Conservation (phyloP, 2,797 vertebrate species). For the Chelon labrosus region DNA sequence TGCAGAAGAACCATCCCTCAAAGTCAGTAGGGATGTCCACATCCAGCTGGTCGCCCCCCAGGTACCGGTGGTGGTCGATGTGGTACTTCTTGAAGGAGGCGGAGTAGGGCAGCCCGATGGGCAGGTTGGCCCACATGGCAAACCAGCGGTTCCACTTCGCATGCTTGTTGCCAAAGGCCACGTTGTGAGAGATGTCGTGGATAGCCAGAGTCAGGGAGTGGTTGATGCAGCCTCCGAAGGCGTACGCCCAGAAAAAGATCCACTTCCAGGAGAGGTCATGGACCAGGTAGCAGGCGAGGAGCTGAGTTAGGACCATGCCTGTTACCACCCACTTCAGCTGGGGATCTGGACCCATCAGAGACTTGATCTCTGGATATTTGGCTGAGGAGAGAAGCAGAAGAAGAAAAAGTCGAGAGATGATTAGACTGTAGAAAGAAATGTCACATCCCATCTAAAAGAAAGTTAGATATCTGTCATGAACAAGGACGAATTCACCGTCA, state of each 20-base stretch:
- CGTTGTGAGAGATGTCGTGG: conserved; percentile 98
- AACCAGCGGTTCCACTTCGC: conserved; percentile 94
- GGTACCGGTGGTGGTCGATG: conserved; percentile 97
- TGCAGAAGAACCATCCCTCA: conserved; percentile 98
- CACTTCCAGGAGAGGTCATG: conserved; percentile 93
- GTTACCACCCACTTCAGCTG: conserved; percentile 95
- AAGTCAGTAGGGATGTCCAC: conserved; percentile 94
- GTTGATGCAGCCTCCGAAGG: conserved; percentile 95
- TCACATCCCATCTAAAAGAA: too few species aligned
- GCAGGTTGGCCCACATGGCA: conserved; percentile 96
- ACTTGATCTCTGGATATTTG: conserved; percentile 97
- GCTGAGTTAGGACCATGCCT: conserved; percentile 91
- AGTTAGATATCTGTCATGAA: neutral
- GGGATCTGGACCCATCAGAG: conserved; percentile 94
- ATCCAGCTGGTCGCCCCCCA: conserved; percentile 92
- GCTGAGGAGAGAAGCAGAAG: conserved; percentile 79
- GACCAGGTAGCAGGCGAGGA: conserved; percentile 92
- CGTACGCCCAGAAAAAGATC: conserved; percentile 96
- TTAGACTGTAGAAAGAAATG: neutral
- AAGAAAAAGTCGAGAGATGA: neutral
- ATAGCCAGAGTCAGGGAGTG: conserved; percentile 96
- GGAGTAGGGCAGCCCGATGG: conserved; percentile 93
- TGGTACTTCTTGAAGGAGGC: conserved; percentile 99
- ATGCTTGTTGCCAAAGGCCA: conserved; percentile 93
- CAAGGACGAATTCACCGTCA: neutral